phyloP scores from a whole-genome alignment of 2,113 vertebrate species.

The Oncorhynchus masou region DNA sequence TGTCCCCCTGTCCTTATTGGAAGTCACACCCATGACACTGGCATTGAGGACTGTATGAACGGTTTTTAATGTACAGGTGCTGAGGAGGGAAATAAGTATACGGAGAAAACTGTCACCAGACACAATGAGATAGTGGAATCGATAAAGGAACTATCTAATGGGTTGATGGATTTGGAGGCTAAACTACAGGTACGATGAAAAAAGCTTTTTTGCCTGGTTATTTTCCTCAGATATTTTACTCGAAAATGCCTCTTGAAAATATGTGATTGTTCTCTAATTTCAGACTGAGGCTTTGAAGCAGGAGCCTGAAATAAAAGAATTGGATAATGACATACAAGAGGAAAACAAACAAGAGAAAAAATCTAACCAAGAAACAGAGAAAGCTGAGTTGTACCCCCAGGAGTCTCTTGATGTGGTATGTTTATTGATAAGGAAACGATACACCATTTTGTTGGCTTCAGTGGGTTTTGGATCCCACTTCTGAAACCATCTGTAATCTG shows the following conservation, averaged over 20 bases:
- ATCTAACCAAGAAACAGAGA: conserved; percentile 18
- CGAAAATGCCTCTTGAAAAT: not conserved
- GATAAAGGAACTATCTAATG: conserved; percentile 78
- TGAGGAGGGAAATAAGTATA: conserved; percentile 84
- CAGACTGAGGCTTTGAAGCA: conserved; percentile 28
- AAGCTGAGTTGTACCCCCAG: conserved; percentile 39
- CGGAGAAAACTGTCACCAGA: conserved; percentile 81
- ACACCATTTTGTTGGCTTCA: not conserved
- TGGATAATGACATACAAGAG: not conserved
- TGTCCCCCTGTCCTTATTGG: no score
- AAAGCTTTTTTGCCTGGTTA: not conserved
- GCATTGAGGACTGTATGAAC: no score
- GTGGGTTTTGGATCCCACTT: no score
- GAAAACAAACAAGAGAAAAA: not conserved
- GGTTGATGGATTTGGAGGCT: conserved; percentile 78
- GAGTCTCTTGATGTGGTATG: conserved; percentile 58
- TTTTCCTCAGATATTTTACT: not conserved
- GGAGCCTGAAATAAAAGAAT: conserved; percentile 1
- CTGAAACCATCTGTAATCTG: no score
- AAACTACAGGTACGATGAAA: conserved; percentile 77
- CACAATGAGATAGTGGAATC: conserved; percentile 83
- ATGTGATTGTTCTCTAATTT: conserved; percentile 3
- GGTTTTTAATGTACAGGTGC: conserved; percentile 65
- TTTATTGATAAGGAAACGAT: not conserved
- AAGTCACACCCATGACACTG: not conserved